Conservation (phyloP, 2,888 invertebrate species). For the Morpho achilles region DNA sequence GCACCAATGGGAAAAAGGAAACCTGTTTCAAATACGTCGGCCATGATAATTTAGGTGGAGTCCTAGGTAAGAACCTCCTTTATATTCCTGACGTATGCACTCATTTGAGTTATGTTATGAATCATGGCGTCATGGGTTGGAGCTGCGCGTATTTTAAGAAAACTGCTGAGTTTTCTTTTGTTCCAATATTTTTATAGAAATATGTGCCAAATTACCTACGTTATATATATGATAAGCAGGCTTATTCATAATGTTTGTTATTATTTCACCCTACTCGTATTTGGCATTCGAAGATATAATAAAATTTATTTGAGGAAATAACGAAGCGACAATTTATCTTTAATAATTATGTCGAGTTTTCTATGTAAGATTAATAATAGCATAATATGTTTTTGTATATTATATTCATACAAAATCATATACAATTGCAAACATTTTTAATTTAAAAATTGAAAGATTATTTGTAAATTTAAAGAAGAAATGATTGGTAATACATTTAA, state of each 20-base stretch:
- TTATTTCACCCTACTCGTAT: not conserved
- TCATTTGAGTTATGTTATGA: constrained; percentile 77
- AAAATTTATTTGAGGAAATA: not conserved
- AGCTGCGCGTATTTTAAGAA: constrained; percentile 59
- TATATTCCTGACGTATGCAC: constrained; percentile 74
- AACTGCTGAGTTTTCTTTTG: constrained; percentile 55
- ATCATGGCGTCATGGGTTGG: constrained; percentile 65
- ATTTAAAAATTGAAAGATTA: too few species aligned
- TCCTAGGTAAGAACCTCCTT: constrained; percentile 65
- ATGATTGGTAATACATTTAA: too few species aligned
- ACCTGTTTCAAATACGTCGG: constrained; percentile 52
- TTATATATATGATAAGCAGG: constrained; percentile 32
- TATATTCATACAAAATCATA: too few species aligned
- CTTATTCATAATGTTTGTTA: constrained; percentile 25
- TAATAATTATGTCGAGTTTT: too few species aligned
- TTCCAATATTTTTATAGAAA: constrained; percentile 44
- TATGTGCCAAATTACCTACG: constrained; percentile 37
- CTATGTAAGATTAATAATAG: too few species aligned
- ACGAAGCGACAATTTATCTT: too few species aligned
- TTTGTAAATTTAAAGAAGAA: too few species aligned
- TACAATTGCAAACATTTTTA: too few species aligned
- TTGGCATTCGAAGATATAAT: not conserved
- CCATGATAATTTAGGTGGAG: constrained; percentile 74
- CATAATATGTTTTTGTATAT: too few species aligned
- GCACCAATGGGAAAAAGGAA: constrained; percentile 56